Evolutionary conservation across 2,113 vertebrate species (phyloP).

Genomic region (Apteryx owenii): DNA sequence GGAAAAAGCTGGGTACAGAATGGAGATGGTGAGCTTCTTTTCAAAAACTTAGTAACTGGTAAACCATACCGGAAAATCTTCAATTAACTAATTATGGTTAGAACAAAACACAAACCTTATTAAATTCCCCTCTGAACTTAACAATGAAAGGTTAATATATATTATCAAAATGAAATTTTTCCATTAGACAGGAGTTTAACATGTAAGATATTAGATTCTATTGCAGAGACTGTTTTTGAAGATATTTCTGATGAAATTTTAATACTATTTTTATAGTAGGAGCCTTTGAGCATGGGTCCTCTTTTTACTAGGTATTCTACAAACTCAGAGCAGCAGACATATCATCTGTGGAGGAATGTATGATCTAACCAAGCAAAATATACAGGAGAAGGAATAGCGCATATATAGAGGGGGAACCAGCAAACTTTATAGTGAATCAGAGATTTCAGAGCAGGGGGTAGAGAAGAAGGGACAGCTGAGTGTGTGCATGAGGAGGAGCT

Average conservation of each 20-base stretch:
- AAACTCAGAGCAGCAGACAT: neutral
- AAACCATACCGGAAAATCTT: neutral
- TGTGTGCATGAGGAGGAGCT: too few species aligned
- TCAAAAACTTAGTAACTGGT: neutral
- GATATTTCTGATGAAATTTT: neutral
- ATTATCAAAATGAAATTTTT: neutral
- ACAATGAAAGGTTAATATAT: constrained; percentile 10
- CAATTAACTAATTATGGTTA: neutral
- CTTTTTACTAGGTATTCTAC: neutral
- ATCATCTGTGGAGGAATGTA: neutral
- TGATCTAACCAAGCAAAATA: neutral
- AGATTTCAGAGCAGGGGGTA: neutral
- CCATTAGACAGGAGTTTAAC: neutral
- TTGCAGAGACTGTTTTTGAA: neutral
- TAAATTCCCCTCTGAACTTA: neutral
- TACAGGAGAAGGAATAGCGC: neutral
- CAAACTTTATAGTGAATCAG: neutral
- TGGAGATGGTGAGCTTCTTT: neutral
- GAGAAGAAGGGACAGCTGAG: neutral
- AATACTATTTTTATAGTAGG: neutral
- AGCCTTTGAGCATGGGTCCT: neutral
- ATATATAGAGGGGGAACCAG: neutral
- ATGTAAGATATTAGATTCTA: neutral
- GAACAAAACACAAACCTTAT: neutral
- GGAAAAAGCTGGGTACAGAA: neutral